Conservation (phyloP, 1,140 invertebrate species). For the Olivierus martensii region DNA sequence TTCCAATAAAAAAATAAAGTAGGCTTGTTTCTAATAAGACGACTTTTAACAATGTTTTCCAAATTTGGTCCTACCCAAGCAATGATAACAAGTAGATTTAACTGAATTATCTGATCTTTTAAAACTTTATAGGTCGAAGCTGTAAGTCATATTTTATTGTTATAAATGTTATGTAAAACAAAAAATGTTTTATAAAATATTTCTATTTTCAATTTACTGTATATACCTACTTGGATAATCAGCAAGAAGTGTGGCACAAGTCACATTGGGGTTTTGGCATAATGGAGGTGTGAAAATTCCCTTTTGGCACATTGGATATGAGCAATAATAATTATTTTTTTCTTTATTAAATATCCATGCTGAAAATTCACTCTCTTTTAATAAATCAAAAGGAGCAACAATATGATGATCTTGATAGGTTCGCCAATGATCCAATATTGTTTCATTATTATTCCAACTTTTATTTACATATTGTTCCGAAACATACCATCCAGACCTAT, state of each 20-base stretch:
- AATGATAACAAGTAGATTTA: constrained; percentile 27
- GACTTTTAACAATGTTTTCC: constrained; percentile 30
- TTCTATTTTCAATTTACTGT: too few relatives aligned
- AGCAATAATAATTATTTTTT: constrained; percentile 18
- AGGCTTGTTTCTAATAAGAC: constrained; percentile 26
- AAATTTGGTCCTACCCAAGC: constrained; percentile 46
- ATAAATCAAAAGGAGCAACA: constrained; percentile 33
- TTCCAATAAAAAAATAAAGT: constrained; percentile 50
- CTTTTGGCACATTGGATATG: constrained; percentile 16
- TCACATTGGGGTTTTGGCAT: constrained; percentile 29
- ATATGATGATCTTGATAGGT: constrained; percentile 32
- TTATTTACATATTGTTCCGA: constrained; percentile 27
- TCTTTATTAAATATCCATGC: constrained; percentile 19
- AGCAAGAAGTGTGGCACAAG: constrained; percentile 43
- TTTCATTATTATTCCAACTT: constrained; percentile 19
- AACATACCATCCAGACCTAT: constrained; percentile 57
- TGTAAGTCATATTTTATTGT: too few relatives aligned
- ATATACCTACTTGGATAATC: constrained; percentile 33
- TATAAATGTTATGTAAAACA: too few relatives aligned
- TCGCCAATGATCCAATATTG: constrained; percentile 35
- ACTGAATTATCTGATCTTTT: constrained; percentile 22
- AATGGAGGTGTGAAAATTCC: constrained; percentile 42
- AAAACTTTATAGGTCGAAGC: constrained; percentile 1
- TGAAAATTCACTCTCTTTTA: constrained; percentile 14
- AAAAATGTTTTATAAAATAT: too few relatives aligned